These are phyloP conservation scores for Hydropsyche tenuis DNA, from an alignment of 1,140 invertebrate species.

Conservation along the genomic window DNA sequence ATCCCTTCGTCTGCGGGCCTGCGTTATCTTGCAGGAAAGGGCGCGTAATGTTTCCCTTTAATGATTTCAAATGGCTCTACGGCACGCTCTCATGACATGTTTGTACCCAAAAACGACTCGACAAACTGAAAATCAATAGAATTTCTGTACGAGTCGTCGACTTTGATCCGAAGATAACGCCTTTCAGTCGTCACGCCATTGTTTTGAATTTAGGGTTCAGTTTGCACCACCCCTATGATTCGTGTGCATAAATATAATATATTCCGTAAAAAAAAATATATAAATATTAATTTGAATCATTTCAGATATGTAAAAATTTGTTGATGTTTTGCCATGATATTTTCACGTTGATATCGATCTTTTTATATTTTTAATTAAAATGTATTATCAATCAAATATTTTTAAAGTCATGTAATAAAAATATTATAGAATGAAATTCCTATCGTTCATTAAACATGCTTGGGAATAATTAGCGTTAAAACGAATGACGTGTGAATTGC, in stretches of 20 bases:
- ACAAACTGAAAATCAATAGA: background rate
- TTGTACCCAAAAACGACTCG: background rate
- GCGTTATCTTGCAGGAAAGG: slow-evolving; percentile 17
- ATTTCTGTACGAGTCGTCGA: background rate
- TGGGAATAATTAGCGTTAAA: too few species aligned
- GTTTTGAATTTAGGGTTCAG: background rate
- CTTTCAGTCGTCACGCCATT: slow-evolving; percentile 2
- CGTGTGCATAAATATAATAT: background rate
- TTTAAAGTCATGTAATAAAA: too few species aligned
- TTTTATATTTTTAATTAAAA: too few species aligned
- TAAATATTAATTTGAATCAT: too few species aligned
- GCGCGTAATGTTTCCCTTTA: slow-evolving; percentile 15
- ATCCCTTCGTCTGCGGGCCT: slow-evolving; percentile 3
- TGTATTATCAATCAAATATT: too few species aligned
- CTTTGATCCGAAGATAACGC: slow-evolving; percentile 9
- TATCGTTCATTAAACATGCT: too few species aligned
- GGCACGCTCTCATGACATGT: slow-evolving; percentile 6
- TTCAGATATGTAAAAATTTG: too few species aligned
- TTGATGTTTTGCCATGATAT: too few species aligned
- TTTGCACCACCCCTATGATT: background rate
- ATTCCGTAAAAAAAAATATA: background rate
- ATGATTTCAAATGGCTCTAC: slow-evolving; percentile 15
- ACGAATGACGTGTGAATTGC: too few species aligned
- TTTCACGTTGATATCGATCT: too few species aligned
- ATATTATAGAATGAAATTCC: too few species aligned